These are phyloP conservation scores for Corythornis madagascariensis DNA, from an alignment of 2,113 vertebrate genomes.

Conservation along the genomic window DNA sequence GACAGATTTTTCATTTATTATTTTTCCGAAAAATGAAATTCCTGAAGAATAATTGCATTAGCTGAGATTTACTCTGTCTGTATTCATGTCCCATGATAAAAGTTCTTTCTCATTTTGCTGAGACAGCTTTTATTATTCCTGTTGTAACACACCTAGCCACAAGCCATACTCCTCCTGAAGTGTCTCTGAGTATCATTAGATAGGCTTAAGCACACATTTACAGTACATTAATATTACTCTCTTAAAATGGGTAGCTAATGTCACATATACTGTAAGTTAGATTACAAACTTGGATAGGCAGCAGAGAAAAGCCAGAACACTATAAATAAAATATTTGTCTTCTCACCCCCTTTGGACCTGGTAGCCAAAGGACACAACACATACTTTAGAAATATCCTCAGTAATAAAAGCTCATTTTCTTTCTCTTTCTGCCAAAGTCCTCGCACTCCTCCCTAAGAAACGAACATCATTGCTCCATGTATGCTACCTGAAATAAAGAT, in stretches of 20 bases:
- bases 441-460: neutral
- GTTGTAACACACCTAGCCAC: neutral
- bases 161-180: neutral
- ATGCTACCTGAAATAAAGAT: constrained; percentile 7
- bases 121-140: too few relatives aligned
- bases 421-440: neutral
- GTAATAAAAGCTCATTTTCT: neutral
- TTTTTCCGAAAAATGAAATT: neutral
- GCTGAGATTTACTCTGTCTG: neutral
- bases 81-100: neutral
- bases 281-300: neutral
- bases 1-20: neutral
- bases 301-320: neutral
- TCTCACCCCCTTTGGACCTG: neutral
- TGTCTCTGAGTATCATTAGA: neutral
- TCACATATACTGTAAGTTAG: neutral
- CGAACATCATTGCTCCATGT: neutral
- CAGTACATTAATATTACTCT: neutral
- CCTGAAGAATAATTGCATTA: neutral
- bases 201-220: neutral
- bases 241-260: neutral
- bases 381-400: neutral
- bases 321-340: neutral
- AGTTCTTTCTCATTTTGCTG: neutral
- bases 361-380: neutral